phyloP scores from a whole-genome alignment of 1,140 invertebrate species.

The Augochlora pura region DNA sequence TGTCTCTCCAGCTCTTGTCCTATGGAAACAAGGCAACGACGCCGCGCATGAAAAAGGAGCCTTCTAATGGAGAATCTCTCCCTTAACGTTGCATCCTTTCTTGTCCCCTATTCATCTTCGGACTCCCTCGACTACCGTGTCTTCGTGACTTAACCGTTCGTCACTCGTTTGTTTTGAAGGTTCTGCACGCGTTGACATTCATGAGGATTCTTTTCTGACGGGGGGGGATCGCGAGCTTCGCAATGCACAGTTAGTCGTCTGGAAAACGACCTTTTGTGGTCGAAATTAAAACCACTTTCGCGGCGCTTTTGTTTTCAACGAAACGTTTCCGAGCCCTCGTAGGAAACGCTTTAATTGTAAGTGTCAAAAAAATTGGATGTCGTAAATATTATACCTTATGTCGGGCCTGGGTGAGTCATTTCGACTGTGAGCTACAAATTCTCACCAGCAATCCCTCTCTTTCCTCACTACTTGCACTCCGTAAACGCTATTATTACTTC shows the following conservation, averaged over 20 bases:
- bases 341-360: too few species aligned
- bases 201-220: neutral
- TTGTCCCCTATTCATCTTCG: slow-evolving; percentile 47
- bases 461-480: too few species aligned
- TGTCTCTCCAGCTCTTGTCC: slow-evolving; percentile 14
- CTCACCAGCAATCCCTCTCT: too few species aligned
- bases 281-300: too few species aligned
- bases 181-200: slow-evolving; percentile 38
- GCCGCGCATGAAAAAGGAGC: slow-evolving; percentile 36
- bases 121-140: slow-evolving; percentile 15
- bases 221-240: neutral
- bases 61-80: slow-evolving; percentile 42
- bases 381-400: too few species aligned
- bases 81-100: slow-evolving; percentile 37
- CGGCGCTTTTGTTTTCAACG: too few species aligned
- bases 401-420: too few species aligned
- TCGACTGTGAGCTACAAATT: too few species aligned
- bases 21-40: slow-evolving; percentile 6
- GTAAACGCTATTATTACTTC: too few species aligned
- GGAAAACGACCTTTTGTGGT: too few species aligned
- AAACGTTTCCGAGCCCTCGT: too few species aligned
- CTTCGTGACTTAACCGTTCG: slow-evolving; percentile 48
- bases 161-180: slow-evolving; percentile 51
- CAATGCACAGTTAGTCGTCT: neutral
- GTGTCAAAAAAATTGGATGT: too few species aligned